Conservation (phyloP, 2,113 vertebrate genomes). For the Chamaea fasciata region DNA sequence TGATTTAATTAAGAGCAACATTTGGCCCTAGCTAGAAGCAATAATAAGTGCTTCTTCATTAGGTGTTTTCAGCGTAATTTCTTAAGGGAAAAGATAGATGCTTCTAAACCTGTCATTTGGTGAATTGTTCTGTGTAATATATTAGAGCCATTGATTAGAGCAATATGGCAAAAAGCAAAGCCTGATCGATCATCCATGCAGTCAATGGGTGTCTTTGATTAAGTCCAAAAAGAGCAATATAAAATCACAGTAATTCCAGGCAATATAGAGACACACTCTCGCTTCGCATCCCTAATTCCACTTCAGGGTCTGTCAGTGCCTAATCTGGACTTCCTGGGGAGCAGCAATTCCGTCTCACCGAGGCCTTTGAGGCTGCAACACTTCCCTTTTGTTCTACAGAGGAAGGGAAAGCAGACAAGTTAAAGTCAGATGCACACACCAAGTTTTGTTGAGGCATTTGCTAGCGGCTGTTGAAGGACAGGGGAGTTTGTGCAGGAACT, state of each 20-base stretch:
- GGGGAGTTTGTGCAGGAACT: fast-evolving
- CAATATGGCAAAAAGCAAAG: constrained; percentile 71
- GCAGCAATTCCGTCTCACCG: not conserved
- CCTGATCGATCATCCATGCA: constrained; percentile 39
- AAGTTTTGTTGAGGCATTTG: not conserved
- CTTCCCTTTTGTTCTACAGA: not conserved
- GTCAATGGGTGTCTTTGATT: constrained; percentile 50
- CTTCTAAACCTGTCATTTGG: constrained; percentile 64
- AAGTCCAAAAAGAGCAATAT: constrained; percentile 53
- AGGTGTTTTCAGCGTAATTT: constrained; percentile 64
- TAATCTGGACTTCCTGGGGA: not conserved
- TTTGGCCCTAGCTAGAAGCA: constrained; percentile 39
- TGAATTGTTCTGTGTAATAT: constrained; percentile 65
- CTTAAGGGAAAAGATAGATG: constrained; percentile 65
- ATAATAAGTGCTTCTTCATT: constrained; percentile 55
- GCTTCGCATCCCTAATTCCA: not conserved
- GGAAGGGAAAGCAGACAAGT: not conserved
- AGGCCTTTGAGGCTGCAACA: not conserved
- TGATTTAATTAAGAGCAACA: constrained; percentile 54
- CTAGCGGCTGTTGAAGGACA: not conserved
- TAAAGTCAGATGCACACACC: not conserved
- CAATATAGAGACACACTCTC: constrained; percentile 24
- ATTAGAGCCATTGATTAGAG: constrained; percentile 71
- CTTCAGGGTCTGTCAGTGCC: not conserved
- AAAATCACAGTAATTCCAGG: constrained; percentile 61